These are phyloP conservation scores for Danaus plexippus DNA, from an alignment of 1,140 invertebrate genomes.

Conservation along the genomic window DNA sequence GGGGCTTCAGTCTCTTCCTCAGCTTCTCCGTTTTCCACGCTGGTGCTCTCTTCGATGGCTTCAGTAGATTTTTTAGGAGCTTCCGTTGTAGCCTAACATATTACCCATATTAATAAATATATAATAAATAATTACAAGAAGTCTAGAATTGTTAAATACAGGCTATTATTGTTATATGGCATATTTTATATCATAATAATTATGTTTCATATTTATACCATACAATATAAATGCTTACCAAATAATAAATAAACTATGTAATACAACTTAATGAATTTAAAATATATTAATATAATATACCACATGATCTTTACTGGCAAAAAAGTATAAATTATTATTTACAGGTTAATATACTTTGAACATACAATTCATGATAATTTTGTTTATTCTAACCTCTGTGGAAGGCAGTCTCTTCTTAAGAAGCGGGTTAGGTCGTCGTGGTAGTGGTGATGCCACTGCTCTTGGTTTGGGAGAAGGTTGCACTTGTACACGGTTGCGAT, in stretches of 20 bases:
- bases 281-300: too few relatives aligned
- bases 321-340: too few relatives aligned
- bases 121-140: background rate
- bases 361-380: too few relatives aligned
- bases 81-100: slow-evolving; percentile 51
- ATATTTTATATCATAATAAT: too few relatives aligned
- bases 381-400: slow-evolving; percentile 39
- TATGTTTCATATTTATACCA: too few relatives aligned
- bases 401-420: slow-evolving; percentile 50
- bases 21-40: slow-evolving; percentile 46
- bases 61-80: slow-evolving; percentile 49
- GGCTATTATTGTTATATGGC: too few relatives aligned
- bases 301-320: too few relatives aligned
- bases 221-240: too few relatives aligned
- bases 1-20: slow-evolving; percentile 46
- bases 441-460: slow-evolving; percentile 31
- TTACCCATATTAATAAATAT: background rate
- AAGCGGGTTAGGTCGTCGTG: slow-evolving; percentile 50
- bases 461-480: slow-evolving; percentile 51
- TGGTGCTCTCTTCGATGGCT: slow-evolving; percentile 46
- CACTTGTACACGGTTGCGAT: slow-evolving; percentile 49
- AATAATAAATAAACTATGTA: too few relatives aligned
- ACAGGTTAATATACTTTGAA: too few relatives aligned
- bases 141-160: background rate
- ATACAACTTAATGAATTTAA: too few relatives aligned